Percentiles rank a stretch among this genome's conserved stretches.
Evolutionary conservation across 2,113 vertebrate species (phyloP).

Genomic region (Sterna hirundo): DNA sequence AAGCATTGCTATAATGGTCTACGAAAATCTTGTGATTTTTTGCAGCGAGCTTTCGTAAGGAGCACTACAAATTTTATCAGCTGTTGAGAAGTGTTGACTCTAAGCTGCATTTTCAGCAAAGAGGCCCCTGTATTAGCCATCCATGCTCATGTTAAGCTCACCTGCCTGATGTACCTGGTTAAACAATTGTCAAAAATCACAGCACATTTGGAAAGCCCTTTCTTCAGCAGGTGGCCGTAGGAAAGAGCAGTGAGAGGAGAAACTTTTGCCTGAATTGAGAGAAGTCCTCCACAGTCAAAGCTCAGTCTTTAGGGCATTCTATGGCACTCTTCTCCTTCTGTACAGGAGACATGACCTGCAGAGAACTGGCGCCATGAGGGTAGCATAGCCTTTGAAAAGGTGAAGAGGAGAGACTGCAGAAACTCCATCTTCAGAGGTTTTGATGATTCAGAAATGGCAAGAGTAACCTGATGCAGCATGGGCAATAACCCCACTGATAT

Average conservation of each 20-base stretch:
- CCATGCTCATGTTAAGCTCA: fast-evolving
- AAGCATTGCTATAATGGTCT: neutral
- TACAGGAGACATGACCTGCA: neutral
- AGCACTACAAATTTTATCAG: neutral
- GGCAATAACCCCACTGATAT: neutral
- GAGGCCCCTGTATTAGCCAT: neutral
- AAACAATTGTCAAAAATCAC: neutral
- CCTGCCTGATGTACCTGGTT: neutral
- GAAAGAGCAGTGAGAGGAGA: neutral
- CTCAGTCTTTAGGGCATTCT: neutral
- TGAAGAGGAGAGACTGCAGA: neutral
- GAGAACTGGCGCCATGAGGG: neutral
- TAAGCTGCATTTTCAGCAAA: neutral
- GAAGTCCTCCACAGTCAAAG: neutral
- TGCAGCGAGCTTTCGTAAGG: neutral
- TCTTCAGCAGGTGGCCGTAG: neutral
- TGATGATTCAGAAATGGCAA: neutral
- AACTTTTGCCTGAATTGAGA: neutral
- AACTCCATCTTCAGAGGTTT: neutral
- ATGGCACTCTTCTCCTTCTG: fast-evolving
- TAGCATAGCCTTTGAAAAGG: neutral
- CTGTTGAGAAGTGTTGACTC: neutral
- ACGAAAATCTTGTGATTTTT: neutral
- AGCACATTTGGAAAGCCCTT: neutral
- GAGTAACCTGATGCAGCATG: neutral